These are phyloP conservation scores for Drosophila erecta DNA, from an alignment of 1,140 invertebrate species.

Conservation along the genomic window DNA sequence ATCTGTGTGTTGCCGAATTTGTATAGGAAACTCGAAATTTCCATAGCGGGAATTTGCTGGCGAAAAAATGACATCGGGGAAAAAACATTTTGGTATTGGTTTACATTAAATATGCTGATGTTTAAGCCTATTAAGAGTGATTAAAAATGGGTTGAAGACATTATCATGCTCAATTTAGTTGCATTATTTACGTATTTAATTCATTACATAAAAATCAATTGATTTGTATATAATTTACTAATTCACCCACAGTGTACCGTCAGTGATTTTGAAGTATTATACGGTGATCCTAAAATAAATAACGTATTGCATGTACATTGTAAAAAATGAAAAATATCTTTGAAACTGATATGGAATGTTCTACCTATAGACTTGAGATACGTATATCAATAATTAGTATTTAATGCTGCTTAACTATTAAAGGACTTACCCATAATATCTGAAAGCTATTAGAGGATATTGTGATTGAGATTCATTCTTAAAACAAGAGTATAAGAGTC, in stretches of 20 bases:
- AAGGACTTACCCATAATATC: too few species aligned
- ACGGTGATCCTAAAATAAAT: neutral
- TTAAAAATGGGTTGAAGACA: conserved; percentile 17
- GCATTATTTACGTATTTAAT: conserved; percentile 6
- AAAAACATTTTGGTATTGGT: neutral
- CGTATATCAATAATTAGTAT: too few species aligned
- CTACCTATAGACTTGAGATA: too few species aligned
- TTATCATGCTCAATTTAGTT: conserved; percentile 30
- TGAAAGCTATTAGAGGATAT: too few species aligned
- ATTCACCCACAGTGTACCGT: too few species aligned
- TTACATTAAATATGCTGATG: conserved; percentile 10
- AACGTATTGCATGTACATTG: neutral
- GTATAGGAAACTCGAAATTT: conserved; percentile 12
- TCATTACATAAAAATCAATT: conserved; percentile 2
- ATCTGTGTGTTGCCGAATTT: conserved; percentile 5
- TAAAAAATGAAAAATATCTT: too few species aligned
- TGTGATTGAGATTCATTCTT: too few species aligned
- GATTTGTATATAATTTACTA: neutral
- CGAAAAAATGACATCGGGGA: conserved; percentile 6
- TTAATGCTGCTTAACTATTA: too few species aligned
- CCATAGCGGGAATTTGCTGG: conserved; percentile 8
- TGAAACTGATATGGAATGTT: too few species aligned
- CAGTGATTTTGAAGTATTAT: neutral
- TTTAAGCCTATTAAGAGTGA: conserved; percentile 30
- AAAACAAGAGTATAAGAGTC: too few species aligned